A percentile compares a stretch with the other conserved stretches of the same genome.
phyloP scores from a whole-genome alignment of 2,113 vertebrate genomes.

The Perca flavescens region DNA sequence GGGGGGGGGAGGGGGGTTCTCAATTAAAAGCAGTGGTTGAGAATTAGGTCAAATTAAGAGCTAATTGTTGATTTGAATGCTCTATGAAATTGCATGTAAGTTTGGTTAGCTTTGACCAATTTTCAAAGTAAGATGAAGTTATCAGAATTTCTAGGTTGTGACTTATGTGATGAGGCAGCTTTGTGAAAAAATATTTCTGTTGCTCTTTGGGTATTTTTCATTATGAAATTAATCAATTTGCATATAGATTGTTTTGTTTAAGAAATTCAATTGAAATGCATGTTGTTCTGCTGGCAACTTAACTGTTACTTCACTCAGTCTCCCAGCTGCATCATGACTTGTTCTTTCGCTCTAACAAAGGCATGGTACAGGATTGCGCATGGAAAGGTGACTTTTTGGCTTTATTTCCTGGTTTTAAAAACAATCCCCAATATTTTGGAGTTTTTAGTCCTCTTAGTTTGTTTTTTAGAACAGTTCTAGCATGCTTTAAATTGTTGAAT shows the following conservation, averaged over 20 bases:
- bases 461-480: slow-evolving; percentile 94
- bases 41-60: slow-evolving; percentile 93
- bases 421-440: slow-evolving; percentile 71
- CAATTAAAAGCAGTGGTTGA: slow-evolving; percentile 89
- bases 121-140: slow-evolving; percentile 66
- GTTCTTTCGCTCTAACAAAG: slow-evolving; percentile 78
- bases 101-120: slow-evolving; percentile 71
- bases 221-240: slow-evolving; percentile 49
- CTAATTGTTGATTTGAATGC: slow-evolving; percentile 87
- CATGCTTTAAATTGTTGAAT: slow-evolving; percentile 96
- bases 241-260: slow-evolving; percentile 13
- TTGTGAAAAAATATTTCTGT: slow-evolving; percentile 65
- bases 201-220: slow-evolving; percentile 43
- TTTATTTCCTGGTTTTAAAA: slow-evolving; percentile 73
- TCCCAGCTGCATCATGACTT: slow-evolving; percentile 95
- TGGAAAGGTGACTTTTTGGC: slow-evolving; percentile 76
- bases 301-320: slow-evolving; percentile 68
- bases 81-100: slow-evolving; percentile 87
- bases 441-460: slow-evolving; percentile 68
- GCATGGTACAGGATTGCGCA: slow-evolving; percentile 80
- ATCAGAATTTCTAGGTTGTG: slow-evolving; percentile 63
- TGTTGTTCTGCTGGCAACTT: slow-evolving; percentile 58
- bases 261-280: slow-evolving; percentile 75
- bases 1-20: slow-evolving; percentile 79
- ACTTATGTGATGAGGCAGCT: slow-evolving; percentile 96